A percentile compares a stretch with the other conserved stretches of the same genome.
phyloP scores from a whole-genome alignment of 2,113 vertebrate genomes.

The Rhadina sibilatrix region DNA sequence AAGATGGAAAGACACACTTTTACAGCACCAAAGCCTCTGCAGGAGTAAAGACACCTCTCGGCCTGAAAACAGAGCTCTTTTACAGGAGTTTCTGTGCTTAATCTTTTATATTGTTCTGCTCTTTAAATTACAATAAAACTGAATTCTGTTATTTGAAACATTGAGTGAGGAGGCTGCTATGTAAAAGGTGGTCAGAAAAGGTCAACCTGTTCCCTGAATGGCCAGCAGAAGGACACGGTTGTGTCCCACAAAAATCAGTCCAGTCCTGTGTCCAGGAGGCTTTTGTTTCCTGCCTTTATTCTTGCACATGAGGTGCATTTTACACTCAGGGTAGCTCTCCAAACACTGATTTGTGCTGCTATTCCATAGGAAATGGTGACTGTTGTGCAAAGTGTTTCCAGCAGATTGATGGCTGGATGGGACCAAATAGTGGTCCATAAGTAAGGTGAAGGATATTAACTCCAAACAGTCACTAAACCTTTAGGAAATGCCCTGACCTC shows the following conservation, averaged over 20 bases:
- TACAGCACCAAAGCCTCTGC: neutral
- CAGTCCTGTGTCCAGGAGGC: neutral
- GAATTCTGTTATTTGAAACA: neutral
- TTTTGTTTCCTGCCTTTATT: neutral
- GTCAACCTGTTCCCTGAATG: neutral
- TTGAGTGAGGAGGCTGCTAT: neutral
- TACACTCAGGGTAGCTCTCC: neutral
- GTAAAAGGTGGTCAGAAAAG: neutral
- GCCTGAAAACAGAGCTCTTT: neutral
- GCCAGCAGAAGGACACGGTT: neutral
- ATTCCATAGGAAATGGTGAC: neutral
- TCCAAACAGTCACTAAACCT: neutral
- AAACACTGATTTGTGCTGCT: neutral
- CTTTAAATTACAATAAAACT: neutral
- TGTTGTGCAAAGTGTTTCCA: neutral
- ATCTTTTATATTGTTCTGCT: neutral
- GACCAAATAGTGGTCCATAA: neutral
- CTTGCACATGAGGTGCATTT: neutral
- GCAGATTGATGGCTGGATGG: neutral
- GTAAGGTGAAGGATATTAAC: neutral
- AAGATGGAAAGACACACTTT: neutral
- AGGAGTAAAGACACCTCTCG: neutral
- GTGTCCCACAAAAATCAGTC: neutral
- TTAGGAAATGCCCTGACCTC: neutral
- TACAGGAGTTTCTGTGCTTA: neutral